Evolutionary conservation across 2,113 vertebrate genomes (phyloP).

Genomic region (Aphyosemion australe): DNA sequence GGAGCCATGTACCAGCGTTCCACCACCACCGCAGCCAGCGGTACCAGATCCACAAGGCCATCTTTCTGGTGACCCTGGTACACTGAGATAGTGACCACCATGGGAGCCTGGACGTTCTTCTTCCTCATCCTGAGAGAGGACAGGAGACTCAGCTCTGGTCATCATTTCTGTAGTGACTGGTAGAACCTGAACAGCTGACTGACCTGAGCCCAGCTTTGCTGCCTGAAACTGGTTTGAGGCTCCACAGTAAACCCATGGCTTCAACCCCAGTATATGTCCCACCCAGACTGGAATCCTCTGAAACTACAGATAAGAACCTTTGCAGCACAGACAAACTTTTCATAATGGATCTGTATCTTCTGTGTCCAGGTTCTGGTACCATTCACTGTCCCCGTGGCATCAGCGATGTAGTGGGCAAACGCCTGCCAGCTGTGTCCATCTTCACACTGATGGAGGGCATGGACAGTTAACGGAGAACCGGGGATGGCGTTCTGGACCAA

Average conservation of each 20-base stretch:
- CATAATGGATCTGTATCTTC: not conserved
- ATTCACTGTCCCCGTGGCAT: constrained; percentile 53
- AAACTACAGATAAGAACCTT: constrained; percentile 45
- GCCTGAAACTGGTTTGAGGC: constrained; percentile 74
- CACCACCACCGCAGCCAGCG: constrained; percentile 52
- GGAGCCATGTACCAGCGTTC: constrained; percentile 78
- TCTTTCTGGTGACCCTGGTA: constrained; percentile 61
- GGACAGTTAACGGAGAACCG: constrained; percentile 58
- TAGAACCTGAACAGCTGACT: not conserved
- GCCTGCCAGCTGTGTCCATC: constrained; percentile 72
- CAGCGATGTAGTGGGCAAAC: constrained; percentile 64
- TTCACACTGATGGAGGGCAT: constrained; percentile 56
- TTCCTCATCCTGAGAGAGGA: constrained; percentile 70
- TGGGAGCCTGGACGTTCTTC: constrained; percentile 59
- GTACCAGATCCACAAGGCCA: constrained; percentile 52
- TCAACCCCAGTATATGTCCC: constrained; percentile 77
- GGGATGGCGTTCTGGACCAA: constrained; percentile 50
- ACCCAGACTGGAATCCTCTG: constrained; percentile 66
- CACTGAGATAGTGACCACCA: constrained; percentile 69
- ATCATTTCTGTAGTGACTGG: not conserved
- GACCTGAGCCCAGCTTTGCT: constrained; percentile 75
- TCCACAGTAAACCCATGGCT: constrained; percentile 80
- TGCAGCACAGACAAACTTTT: not conserved
- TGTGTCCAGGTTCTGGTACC: constrained; percentile 30
- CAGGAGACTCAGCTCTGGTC: not conserved